Conservation (phyloP, 2,113 vertebrate genomes). For the Catharus minimus region DNA sequence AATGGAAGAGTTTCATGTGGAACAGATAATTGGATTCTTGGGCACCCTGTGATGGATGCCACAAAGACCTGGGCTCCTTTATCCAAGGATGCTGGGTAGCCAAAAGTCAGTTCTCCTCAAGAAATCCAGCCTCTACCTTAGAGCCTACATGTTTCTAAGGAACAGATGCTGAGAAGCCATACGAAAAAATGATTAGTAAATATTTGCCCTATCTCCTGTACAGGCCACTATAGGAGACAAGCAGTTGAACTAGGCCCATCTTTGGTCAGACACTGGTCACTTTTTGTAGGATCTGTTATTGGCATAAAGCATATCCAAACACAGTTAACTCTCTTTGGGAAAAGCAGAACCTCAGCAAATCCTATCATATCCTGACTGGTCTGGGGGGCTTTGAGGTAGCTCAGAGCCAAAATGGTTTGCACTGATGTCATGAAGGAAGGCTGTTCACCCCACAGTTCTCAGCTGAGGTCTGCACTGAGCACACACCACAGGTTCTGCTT, state of each 20-base stretch:
- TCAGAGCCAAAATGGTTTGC: neutral
- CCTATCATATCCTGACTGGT: neutral
- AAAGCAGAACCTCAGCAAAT: accelerated
- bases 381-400: accelerated
- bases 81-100: neutral
- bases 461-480: neutral
- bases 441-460: neutral
- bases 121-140: neutral
- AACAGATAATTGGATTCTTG: neutral
- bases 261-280: neutral
- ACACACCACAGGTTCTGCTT: neutral
- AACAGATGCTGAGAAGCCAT: neutral
- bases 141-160: neutral
- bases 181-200: neutral
- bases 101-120: neutral
- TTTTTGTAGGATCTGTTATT: neutral
- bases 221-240: neutral
- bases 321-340: neutral
- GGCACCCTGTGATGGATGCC: neutral
- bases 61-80: neutral
- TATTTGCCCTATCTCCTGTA: neutral
- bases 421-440: neutral
- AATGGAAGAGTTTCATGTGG: neutral
- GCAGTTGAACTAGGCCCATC: neutral
- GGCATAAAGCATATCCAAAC: neutral